Base-by-base conservation (phyloP, 2,113 vertebrate genomes). In the Vidua macroura region DNA sequence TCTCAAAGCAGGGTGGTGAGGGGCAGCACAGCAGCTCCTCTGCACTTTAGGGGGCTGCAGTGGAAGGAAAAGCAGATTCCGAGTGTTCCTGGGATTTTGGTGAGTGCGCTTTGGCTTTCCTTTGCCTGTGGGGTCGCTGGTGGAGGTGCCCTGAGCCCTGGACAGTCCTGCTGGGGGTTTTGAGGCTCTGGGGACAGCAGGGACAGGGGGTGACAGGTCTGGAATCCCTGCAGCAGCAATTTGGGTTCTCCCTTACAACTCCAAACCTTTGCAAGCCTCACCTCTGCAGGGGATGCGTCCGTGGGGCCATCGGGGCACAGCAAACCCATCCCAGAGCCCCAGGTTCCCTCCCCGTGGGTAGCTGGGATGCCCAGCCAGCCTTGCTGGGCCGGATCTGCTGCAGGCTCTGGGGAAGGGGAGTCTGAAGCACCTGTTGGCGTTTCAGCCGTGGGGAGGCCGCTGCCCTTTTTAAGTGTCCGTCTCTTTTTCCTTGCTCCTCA, bases 401-500 rank as follows among this genome's bases (percentile, higher is more conserved):
- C 58, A 22, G 67, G 17, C 22, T 13, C 17, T 7, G 1, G 23
- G 37, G 3, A 3, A 3, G 0, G 20, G 5, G 43, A 28, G 0
- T 33, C 86, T 4, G 63, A 51, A n/a, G 90, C 97, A 96, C 97
- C 96, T 96, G 95, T 96, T 93, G 96, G 88, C 66, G 33, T 90
- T 72, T 20, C 96, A 93, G 86, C 79, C 95, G 0, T 49, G 88
- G 53, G 72, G 93, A 92, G 46, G 53, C 95, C 3, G 73, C 90
- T 97, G 97, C 95, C 96, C 96, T 97, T 96, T 97, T 94, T 7
- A 88, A 91, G 96, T 23, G 74, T 90, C 96, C 78, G 0, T 60
- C 89, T 55, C 85, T 48, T 73, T 63, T 30, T 24, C 72, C 88
- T 86, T 73, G 19, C 96, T 44, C 93, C 83, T 74, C 52, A 10